Evolutionary conservation across 1,140 invertebrate species (phyloP), one percentile per base, ranked within the genome.

Genomic region (Trichoplusia ni): DNA sequence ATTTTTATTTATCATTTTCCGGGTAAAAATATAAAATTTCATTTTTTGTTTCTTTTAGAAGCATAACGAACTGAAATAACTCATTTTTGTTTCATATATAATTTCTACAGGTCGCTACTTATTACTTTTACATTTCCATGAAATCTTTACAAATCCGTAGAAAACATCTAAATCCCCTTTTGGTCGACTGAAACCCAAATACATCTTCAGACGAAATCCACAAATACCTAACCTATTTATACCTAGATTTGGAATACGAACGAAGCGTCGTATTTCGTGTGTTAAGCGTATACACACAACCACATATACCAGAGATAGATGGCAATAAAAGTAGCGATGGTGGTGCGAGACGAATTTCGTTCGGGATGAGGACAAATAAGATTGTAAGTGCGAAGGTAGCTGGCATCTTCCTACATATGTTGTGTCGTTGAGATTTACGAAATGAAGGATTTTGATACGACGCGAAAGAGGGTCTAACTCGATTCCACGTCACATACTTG

Each of bases 291-390:
- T 23, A 21, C 4, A 35, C 11, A 9, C 33, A n/a, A 2, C 0
- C 25, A 33, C 38, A 11, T 42, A 18, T 25, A 9, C 35, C 21
- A 14, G 27, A 35, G 29, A 11, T 51, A 47, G 19, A 16, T 70
- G 65, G 73, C 64, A 77, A 82, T 76, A 79, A 77, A 77, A 75
- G 71, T 80, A 68, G 64, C 66, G 63, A 77, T 72, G 70, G 42
- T 40, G 63, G 69, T 38, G 60, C 59, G 66, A 72, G 67, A 73
- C 72, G 74, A 81, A 81, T 81, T 76, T 67, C 68, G 46, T 65
- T 67, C 63, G 61, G 31, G 69, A 70, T 65, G 76, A 69, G 63
- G 73, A 68, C 68, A 81, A 83, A 82, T 77, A 77, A 76, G 76
- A 79, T 82, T 82, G 68, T 69, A 61, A 69, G 67, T 60, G 37